phyloP scores from a whole-genome alignment of 2,888 invertebrate genomes.

The Eumerus sabulonum region DNA sequence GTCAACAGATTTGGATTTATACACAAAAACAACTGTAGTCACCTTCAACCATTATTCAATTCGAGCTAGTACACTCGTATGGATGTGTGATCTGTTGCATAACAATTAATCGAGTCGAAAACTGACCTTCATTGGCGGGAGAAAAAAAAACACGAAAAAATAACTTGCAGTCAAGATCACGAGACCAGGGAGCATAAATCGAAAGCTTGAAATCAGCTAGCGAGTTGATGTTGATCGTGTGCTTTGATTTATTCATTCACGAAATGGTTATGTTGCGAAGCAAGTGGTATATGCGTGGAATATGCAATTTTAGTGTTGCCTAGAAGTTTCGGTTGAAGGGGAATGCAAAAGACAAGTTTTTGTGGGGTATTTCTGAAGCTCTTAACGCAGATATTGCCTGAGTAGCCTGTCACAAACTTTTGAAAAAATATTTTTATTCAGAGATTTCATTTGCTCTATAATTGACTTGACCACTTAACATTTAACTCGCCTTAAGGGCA shows the following conservation, averaged over 20 bases:
- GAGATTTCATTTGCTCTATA: no score
- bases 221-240: neutral
- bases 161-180: neutral
- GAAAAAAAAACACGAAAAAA: neutral
- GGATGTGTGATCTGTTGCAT: constrained; percentile 9
- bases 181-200: neutral
- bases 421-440: no score
- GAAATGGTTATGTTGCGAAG: constrained; percentile 5
- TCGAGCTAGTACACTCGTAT: no score
- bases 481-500: no score
- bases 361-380: no score
- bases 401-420: no score
- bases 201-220: no score
- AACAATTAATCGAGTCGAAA: constrained; percentile 2
- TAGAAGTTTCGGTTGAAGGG: no score
- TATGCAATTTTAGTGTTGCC: constrained; percentile 10
- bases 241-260: constrained; percentile 9
- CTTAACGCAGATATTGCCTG: no score
- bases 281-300: neutral
- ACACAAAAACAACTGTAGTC: neutral
- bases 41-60: constrained; percentile 5
- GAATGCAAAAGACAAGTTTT: no score
- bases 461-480: no score
- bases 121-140: constrained; percentile 20
- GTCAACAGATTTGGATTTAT: constrained; percentile 5